phyloP scores from a whole-genome alignment of 2,113 vertebrate genomes.

The Chrysemys picta region DNA sequence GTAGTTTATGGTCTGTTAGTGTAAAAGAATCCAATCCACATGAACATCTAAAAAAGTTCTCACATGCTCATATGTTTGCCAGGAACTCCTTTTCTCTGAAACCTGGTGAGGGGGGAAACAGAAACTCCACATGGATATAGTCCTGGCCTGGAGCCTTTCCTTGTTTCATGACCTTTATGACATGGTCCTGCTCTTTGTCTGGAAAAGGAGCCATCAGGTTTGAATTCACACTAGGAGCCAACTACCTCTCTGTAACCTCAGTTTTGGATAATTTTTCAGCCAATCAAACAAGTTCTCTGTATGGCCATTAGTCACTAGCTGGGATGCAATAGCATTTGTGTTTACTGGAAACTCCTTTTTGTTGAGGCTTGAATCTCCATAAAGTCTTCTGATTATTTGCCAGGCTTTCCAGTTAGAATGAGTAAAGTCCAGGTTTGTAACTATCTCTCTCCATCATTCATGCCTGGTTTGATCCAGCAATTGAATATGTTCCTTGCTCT shows the following conservation, averaged over 20 bases:
- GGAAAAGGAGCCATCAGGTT: background rate
- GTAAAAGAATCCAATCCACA: background rate
- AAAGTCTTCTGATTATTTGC: background rate
- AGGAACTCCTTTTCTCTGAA: background rate
- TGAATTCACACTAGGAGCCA: background rate
- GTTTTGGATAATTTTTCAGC: background rate
- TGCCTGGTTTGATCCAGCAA: background rate
- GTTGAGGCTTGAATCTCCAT: background rate
- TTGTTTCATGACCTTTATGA: background rate
- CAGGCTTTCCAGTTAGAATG: background rate
- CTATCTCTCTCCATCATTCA: background rate
- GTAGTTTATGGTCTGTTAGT: background rate
- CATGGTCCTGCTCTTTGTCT: background rate
- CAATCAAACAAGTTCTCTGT: background rate
- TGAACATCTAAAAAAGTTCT: background rate
- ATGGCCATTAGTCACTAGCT: background rate
- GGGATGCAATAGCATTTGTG: background rate
- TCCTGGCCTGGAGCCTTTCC: background rate
- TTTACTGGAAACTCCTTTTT: background rate
- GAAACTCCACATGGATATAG: background rate
- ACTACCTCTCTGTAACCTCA: background rate
- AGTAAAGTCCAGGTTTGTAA: background rate
- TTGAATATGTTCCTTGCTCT: background rate
- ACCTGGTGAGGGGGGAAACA: background rate
- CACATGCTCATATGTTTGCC: no score